Conservation (phyloP, 2,113 vertebrate species). For the Festucalex cinctus region DNA sequence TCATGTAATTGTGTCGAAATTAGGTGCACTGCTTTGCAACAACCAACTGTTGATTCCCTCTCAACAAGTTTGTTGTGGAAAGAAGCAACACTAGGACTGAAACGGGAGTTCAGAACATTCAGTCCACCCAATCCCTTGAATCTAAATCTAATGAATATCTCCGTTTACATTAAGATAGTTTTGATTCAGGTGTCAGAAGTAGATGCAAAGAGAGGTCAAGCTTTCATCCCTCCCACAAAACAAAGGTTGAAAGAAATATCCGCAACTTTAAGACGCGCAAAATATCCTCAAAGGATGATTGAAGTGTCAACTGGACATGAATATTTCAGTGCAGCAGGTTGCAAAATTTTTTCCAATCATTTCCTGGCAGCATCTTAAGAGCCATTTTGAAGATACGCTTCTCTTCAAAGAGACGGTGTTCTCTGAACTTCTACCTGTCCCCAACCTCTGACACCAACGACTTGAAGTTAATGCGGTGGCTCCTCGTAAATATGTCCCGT, state of each 20-base stretch:
- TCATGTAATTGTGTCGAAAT: too few relatives aligned
- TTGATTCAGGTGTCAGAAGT: neutral
- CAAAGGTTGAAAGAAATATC: neutral
- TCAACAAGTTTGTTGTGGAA: neutral
- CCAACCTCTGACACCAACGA: conserved; percentile 9
- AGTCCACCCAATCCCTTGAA: neutral
- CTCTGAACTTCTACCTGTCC: conserved; percentile 1
- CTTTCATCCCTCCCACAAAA: neutral
- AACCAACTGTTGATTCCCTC: neutral
- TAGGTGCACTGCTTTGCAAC: too few relatives aligned
- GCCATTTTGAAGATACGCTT: too few relatives aligned
- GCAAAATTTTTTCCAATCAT: neutral
- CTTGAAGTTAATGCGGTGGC: neutral
- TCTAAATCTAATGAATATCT: neutral
- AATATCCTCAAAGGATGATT: conserved; percentile 10
- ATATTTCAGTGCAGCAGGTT: conserved; percentile 18
- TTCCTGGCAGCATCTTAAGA: neutral
- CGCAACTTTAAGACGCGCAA: neutral
- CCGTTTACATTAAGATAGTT: neutral
- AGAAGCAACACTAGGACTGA: neutral
- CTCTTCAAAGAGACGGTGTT: conserved; percentile 13
- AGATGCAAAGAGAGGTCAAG: neutral
- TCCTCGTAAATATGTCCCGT: conserved; percentile 11
- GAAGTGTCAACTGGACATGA: conserved; percentile 17
- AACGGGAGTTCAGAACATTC: neutral